Evolutionary conservation across 2,888 invertebrate genomes (phyloP).

Genomic region (Acrobasis repandana): DNA sequence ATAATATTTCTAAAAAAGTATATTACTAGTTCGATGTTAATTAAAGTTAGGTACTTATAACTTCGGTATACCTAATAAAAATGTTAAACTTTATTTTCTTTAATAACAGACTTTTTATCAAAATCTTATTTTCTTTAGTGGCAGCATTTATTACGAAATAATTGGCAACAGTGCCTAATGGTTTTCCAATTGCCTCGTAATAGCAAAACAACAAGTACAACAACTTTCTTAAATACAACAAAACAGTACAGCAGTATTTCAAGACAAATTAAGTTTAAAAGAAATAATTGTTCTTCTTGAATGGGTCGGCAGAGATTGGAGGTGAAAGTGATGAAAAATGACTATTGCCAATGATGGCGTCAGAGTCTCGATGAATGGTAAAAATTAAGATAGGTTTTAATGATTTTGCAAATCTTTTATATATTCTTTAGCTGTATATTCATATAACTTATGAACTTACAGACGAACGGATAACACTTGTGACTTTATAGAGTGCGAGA

Average conservation of each 20-base stretch:
- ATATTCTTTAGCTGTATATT: too few relatives aligned
- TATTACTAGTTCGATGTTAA: too few relatives aligned
- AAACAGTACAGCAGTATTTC: too few relatives aligned
- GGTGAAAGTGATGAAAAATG: conserved; percentile 20
- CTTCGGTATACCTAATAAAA: too few relatives aligned
- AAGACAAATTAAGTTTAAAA: neutral
- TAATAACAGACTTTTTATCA: neutral
- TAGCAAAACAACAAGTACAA: neutral
- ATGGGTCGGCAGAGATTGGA: conserved; percentile 1
- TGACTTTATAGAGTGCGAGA: too few relatives aligned
- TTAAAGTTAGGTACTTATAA: too few relatives aligned
- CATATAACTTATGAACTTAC: too few relatives aligned
- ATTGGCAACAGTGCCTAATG: neutral
- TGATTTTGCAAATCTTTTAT: too few relatives aligned
- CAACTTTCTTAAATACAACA: conserved; percentile 1
- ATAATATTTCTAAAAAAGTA: too few relatives aligned
- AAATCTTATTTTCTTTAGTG: neutral
- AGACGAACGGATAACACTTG: too few relatives aligned
- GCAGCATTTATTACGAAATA: neutral
- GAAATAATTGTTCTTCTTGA: conserved; percentile 22
- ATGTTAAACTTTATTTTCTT: too few relatives aligned
- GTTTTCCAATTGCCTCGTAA: neutral
- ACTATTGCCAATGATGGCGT: neutral
- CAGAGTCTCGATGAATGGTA: conserved; percentile 6
- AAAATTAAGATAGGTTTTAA: neutral